phyloP scores from a whole-genome alignment of 2,888 invertebrate species.

The Synanthedon tipuliformis region DNA sequence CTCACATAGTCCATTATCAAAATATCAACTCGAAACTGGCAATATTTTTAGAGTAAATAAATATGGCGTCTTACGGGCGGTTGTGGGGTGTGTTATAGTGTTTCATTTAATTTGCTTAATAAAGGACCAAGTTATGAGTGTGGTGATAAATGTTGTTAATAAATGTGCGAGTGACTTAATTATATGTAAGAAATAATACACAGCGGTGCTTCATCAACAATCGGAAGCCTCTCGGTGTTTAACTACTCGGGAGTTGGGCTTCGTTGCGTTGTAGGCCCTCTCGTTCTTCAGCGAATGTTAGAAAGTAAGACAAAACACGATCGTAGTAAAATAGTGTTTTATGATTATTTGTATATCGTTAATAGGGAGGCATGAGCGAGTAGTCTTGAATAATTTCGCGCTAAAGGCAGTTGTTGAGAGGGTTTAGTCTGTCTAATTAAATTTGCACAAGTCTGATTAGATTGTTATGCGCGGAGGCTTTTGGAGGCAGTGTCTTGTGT shows the following conservation, averaged over 20 bases:
- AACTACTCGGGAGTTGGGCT: constrained; percentile 42
- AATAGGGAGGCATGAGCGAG: constrained; percentile 12
- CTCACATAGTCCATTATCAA: too few species aligned
- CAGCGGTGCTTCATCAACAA: constrained; percentile 46
- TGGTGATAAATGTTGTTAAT: not conserved
- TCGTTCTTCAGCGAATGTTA: constrained; percentile 35
- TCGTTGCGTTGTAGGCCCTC: constrained; percentile 37
- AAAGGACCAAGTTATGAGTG: not conserved
- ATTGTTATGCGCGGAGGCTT: constrained; percentile 35
- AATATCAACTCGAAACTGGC: constrained; percentile 9
- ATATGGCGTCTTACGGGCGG: constrained; percentile 39
- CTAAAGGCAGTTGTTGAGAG: constrained; percentile 7
- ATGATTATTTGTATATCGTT: constrained; percentile 22
- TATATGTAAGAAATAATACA: constrained; percentile 4
- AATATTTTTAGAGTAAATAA: constrained; percentile 51
- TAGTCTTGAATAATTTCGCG: constrained; percentile 17
- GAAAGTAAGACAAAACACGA: constrained; percentile 39
- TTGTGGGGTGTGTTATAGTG: constrained; percentile 21
- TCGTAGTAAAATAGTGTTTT: constrained; percentile 15
- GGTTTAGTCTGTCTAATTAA: constrained; percentile 22
- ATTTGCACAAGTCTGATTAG: constrained; percentile 35
- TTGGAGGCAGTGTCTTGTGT: constrained; percentile 43
- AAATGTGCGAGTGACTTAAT: not conserved
- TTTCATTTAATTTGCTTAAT: not conserved
- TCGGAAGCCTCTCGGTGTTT: constrained; percentile 36